Evolutionary conservation across 2,113 vertebrate genomes (phyloP), one percentile per base, ranked within the genome.

Genomic region (Marmota flaviventris): DNA sequence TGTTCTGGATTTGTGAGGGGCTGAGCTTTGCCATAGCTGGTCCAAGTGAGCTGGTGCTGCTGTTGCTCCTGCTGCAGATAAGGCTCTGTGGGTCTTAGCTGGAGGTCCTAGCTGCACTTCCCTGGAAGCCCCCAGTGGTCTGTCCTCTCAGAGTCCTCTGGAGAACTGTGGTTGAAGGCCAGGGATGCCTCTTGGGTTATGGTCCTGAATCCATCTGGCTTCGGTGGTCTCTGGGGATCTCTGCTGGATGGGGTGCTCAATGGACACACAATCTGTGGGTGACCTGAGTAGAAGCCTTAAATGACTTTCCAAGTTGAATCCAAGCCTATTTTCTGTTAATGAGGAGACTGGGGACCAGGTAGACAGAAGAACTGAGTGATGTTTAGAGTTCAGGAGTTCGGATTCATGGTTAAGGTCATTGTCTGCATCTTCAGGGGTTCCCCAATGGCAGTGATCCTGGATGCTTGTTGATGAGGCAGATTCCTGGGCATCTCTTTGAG

Each of bases 381-480:
- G 10, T 53, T 48, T 75, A 79, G 86, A 93, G 90, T 75, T 42
- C 4, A 37, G 27, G 48, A 48, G 24, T 53, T 79, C 12, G 12
- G 11, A 53, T 61, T 82, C 75, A 32, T 45, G 29, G 37, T 42
- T 37, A 45, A 79, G 45, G 39, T 39, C 16, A 25, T 34, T 20
- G 10, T 48, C 11, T 51, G 42, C 18, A 27, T 24, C 17, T 20
- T 29, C 24, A 25, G 12, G 25, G 22, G 16, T 69, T 48, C 32
- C 17, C 82, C 32, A 1, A 10, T 18, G 76, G 20, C 51, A n/a
- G 1, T 10, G 22, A 6, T 2, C 0, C 0, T 18, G 65, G 51
- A 8, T 83, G 27, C 18, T 56, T 51, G 32, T 76, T 51, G 53
- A 63, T 17, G 32, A 29, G 11, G 18, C 17, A 51, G 56, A 34